Evolutionary conservation across 2,888 invertebrate species (phyloP).

Genomic region (Drosophila multiciliata): DNA sequence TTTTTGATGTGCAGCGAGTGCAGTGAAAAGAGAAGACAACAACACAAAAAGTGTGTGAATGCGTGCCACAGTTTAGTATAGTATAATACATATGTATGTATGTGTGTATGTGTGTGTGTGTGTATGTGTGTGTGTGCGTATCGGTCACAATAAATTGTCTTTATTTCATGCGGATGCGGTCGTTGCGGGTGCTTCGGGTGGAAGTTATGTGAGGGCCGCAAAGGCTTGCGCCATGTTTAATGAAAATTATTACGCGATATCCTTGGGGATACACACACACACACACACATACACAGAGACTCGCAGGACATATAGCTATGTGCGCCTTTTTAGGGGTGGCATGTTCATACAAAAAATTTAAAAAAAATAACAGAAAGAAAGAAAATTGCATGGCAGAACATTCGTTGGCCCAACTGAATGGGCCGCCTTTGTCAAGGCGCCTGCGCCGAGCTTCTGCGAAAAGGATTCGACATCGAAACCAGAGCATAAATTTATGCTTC

Average conservation of each 20-base stretch:
- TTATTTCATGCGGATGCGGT: conserved; percentile 68
- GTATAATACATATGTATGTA: conserved; percentile 9
- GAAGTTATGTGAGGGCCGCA: conserved; percentile 48
- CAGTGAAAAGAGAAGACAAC: conserved; percentile 28
- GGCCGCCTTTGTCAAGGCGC: conserved; percentile 56
- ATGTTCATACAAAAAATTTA: conserved; percentile 69
- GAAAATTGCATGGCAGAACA: conserved; percentile 25
- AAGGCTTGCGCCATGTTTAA: conserved; percentile 72
- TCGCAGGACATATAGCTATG: conserved; percentile 56
- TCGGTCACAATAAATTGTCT: conserved; percentile 76
- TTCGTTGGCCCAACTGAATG: conserved; percentile 44
- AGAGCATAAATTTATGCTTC: conserved; percentile 49
- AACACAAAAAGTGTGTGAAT: conserved; percentile 60
- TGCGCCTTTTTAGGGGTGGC: conserved; percentile 73
- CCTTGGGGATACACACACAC: conserved; percentile 63
- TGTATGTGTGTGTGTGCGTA: conserved; percentile 54
- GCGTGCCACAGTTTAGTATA: conserved; percentile 21
- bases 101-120: background rate
- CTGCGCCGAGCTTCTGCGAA: conserved; percentile 48
- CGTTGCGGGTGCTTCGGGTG: conserved; percentile 25
- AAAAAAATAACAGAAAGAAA: background rate
- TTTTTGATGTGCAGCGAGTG: conserved; percentile 66
- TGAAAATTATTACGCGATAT: conserved; percentile 81
- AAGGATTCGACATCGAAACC: conserved; percentile 62
- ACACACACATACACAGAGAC: conserved; percentile 18